Evolutionary conservation across 2,888 invertebrate genomes (phyloP).

Genomic region (Ellobium chinense): DNA sequence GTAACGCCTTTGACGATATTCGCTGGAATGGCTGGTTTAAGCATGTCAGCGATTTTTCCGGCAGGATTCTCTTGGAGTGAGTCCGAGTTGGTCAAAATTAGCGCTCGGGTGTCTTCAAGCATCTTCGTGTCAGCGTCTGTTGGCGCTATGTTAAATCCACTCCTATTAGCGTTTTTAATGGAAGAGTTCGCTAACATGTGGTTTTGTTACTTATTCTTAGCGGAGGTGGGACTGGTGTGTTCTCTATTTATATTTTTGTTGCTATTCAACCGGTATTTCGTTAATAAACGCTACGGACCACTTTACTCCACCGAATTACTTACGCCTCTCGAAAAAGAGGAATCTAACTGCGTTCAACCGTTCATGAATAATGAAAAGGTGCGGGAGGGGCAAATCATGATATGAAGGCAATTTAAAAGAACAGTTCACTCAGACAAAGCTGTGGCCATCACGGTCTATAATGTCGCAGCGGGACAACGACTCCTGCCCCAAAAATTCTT

Average conservation of each 20-base stretch:
- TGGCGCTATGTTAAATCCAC: conserved; percentile 24
- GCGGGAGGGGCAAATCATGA: too few relatives aligned
- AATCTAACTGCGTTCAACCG: too few relatives aligned
- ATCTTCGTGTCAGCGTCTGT: conserved; percentile 14
- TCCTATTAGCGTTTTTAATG: conserved; percentile 20
- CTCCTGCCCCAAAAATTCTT: too few relatives aligned
- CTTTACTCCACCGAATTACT: too few relatives aligned
- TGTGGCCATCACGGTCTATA: too few relatives aligned
- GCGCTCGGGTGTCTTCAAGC: conserved; percentile 11
- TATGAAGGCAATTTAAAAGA: too few relatives aligned
- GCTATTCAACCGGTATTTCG: not conserved
- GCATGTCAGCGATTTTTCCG: conserved; percentile 38
- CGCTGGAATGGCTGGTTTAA: conserved; percentile 9
- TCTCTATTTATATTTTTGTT: conserved; percentile 6
- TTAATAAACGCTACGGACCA: not conserved
- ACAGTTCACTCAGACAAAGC: too few relatives aligned
- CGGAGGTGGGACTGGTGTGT: not conserved
- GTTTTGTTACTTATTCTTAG: conserved; percentile 28
- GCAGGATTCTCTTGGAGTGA: conserved; percentile 35
- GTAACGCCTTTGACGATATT: conserved; percentile 9
- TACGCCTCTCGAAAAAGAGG: too few relatives aligned
- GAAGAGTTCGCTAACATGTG: conserved; percentile 30
- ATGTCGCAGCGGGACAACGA: too few relatives aligned
- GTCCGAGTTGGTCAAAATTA: conserved; percentile 29
- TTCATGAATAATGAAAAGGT: too few relatives aligned